Conservation (phyloP, 1,140 invertebrate species). For the Orchesella cincta region DNA sequence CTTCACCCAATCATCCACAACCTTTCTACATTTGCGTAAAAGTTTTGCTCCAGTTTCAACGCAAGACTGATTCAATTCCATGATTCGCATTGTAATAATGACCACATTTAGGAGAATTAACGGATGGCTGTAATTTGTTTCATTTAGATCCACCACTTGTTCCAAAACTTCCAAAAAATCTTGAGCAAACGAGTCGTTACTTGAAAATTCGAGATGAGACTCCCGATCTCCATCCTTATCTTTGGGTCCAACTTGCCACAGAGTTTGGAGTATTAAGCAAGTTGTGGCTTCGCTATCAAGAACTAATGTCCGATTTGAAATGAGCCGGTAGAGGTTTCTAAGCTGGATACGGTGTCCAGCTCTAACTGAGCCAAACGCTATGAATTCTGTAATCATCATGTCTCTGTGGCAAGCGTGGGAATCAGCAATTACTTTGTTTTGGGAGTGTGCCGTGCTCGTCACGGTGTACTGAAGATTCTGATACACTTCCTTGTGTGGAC, state of each 20-base stretch:
- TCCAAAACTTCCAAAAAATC: slow-evolving; percentile 38
- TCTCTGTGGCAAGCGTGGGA: slow-evolving; percentile 36
- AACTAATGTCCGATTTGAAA: slow-evolving; percentile 17
- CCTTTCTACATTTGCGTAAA: neutral
- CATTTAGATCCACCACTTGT: neutral
- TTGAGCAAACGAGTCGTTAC: neutral
- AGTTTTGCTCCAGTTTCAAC: neutral
- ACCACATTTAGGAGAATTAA: slow-evolving; percentile 24
- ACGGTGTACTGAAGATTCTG: neutral
- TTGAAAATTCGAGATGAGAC: slow-evolving; percentile 16
- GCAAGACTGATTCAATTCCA: neutral
- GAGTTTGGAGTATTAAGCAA: slow-evolving; percentile 28
- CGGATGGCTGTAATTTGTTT: slow-evolving; percentile 38
- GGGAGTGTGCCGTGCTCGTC: neutral
- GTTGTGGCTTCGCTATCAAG: slow-evolving; percentile 33
- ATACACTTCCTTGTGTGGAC: neutral
- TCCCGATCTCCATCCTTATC: neutral
- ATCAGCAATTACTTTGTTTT: slow-evolving; percentile 35
- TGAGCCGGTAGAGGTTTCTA: slow-evolving; percentile 29
- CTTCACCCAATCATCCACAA: neutral
- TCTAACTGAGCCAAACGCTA: slow-evolving; percentile 37
- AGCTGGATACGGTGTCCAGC: slow-evolving; percentile 26
- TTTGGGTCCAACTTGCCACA: slow-evolving; percentile 35
- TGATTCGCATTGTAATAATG: slow-evolving; percentile 23
- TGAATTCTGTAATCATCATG: slow-evolving; percentile 28